Evolutionary conservation across 2,888 invertebrate species (phyloP).

Genomic region (Drosophila pseudotalamancana): DNA sequence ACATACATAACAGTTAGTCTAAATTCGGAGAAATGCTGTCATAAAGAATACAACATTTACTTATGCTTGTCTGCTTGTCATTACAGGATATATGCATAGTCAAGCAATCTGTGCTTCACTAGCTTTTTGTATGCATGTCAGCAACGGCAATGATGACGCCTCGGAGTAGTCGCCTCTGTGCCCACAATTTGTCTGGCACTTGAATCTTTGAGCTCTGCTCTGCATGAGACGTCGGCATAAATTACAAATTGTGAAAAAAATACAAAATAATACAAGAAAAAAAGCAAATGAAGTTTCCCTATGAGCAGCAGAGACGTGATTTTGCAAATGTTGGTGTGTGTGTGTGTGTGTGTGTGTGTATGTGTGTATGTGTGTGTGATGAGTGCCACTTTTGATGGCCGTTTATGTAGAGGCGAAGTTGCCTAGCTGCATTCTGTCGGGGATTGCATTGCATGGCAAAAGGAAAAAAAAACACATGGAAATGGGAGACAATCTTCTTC

Average conservation of each 20-base stretch:
- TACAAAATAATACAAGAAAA: too few species aligned
- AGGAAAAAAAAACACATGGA: constrained; percentile 54
- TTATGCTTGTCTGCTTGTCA: too few species aligned
- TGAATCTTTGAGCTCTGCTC: constrained; percentile 43
- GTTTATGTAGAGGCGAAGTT: constrained; percentile 53
- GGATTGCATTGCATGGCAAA: constrained; percentile 48
- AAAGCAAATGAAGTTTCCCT: constrained; percentile 54
- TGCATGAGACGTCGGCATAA: constrained; percentile 66
- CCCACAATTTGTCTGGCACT: constrained; percentile 67
- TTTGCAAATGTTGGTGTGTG: constrained; percentile 5
- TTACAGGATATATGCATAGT: background rate
- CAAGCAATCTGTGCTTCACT: background rate
- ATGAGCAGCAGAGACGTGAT: constrained; percentile 25
- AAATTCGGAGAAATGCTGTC: too few species aligned
- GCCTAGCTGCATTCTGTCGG: constrained; percentile 66
- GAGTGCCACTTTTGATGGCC: constrained; percentile 63
- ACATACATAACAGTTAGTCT: too few species aligned
- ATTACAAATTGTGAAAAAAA: constrained; percentile 68
- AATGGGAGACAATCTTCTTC: constrained; percentile 31
- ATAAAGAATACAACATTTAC: too few species aligned
- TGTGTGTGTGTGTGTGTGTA: constrained; percentile 13
- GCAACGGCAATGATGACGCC: constrained; percentile 47
- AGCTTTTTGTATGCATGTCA: constrained; percentile 56
- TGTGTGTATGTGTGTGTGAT: constrained; percentile 27
- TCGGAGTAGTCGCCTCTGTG: constrained; percentile 36